phyloP scores from a whole-genome alignment of 2,797 vertebrate species.

The Zenarchopterus dispar region DNA sequence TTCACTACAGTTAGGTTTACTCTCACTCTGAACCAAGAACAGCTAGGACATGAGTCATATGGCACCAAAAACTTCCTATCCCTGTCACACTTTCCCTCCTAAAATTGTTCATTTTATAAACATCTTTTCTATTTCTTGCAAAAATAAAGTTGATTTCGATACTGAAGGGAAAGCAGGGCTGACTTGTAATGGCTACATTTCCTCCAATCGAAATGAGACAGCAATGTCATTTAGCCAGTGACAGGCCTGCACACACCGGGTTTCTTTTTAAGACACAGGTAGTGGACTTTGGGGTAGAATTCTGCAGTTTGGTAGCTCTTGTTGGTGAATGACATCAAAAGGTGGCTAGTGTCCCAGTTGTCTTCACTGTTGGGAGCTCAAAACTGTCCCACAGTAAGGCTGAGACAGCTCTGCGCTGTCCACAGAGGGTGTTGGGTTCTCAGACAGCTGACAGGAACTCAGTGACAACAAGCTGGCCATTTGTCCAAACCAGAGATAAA shows the following conservation, averaged over 20 bases:
- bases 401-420: no score
- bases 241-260: conserved; percentile 1
- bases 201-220: conserved; percentile 27
- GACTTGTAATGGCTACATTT: conserved; percentile 20
- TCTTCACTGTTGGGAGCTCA: no score
- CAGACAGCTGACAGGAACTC: no score
- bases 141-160: conserved; percentile 88
- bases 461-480: no score
- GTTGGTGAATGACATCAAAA: no score
- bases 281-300: conserved; percentile 38
- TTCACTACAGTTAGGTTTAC: conserved; percentile 60
- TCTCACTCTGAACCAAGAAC: conserved; percentile 49
- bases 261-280: conserved; percentile 22
- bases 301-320: neutral
- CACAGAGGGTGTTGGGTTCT: no score
- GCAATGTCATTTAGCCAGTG: conserved; percentile 25
- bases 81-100: conserved; percentile 43
- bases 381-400: no score
- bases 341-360: no score
- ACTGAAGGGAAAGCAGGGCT: conserved; percentile 42
- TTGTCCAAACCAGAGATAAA: no score
- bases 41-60: conserved; percentile 52
- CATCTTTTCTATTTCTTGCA: conserved; percentile 84
- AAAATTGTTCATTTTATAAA: conserved; percentile 82
- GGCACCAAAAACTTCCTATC: no score